Conservation (phyloP, 2,113 vertebrate species). For the Mesoclemmys tuberculata region DNA sequence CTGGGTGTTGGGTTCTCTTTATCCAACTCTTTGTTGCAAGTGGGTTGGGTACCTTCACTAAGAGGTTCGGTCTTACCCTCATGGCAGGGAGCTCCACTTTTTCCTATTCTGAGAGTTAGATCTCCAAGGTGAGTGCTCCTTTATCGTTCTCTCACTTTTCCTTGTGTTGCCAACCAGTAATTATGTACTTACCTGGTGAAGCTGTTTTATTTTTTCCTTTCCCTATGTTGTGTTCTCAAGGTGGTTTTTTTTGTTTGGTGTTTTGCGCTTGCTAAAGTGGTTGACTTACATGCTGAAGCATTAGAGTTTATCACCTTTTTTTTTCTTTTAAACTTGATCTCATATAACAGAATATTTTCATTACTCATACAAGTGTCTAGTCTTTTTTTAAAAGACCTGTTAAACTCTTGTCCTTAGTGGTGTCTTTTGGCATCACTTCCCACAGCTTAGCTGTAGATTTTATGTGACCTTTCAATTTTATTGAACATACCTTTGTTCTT, state of each 20-base stretch:
- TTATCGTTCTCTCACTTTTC: background rate
- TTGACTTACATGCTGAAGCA: background rate
- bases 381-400: background rate
- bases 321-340: background rate
- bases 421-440: background rate
- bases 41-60: too few species aligned
- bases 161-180: background rate
- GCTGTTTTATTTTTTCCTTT: background rate
- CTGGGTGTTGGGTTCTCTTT: too few species aligned
- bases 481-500: too few species aligned
- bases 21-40: too few species aligned
- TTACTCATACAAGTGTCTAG: background rate
- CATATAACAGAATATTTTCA: background rate
- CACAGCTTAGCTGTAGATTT: background rate
- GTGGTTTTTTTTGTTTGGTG: background rate
- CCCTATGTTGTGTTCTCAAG: background rate
- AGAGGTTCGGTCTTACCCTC: too few species aligned
- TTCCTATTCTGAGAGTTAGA: too few species aligned
- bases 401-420: background rate
- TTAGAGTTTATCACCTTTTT: background rate
- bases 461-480: background rate
- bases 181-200: background rate
- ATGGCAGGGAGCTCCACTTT: too few species aligned
- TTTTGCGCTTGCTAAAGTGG: background rate
- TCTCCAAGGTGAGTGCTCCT: too few species aligned